These are phyloP conservation scores for Microtus montanus DNA, from an alignment of 2,113 vertebrate genomes.

Conservation along the genomic window DNA sequence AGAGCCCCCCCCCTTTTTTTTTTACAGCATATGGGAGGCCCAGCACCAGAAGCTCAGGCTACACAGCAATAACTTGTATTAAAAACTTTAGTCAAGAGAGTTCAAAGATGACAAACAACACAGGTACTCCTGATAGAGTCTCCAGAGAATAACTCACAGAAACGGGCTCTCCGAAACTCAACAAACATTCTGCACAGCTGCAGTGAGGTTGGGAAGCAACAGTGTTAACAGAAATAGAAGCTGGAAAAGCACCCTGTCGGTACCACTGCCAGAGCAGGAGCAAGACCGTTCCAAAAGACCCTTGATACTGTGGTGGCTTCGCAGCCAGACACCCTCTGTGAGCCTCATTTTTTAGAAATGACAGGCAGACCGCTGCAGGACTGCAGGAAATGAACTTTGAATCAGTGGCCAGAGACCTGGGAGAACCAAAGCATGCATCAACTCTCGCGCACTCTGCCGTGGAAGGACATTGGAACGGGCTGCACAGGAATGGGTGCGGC, in stretches of 20 bases:
- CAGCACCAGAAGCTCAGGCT: background rate
- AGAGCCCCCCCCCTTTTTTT: background rate
- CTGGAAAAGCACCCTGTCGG: background rate
- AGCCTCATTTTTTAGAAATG: background rate
- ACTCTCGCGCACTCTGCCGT: no score
- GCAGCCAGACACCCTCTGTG: background rate
- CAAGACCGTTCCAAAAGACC: background rate
- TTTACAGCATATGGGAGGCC: no score
- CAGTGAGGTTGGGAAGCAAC: background rate
- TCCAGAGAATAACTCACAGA: background rate
- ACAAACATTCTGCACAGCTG: background rate
- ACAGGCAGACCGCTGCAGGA: background rate
- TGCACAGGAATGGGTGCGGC: background rate
- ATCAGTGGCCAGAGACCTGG: background rate
- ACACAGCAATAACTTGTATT: background rate
- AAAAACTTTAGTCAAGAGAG: background rate
- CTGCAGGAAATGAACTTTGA: background rate
- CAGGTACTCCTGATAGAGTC: no score
- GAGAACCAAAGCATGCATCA: background rate
- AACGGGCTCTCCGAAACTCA: background rate
- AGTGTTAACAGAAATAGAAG: background rate
- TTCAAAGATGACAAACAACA: background rate
- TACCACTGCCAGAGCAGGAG: background rate
- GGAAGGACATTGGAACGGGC: background rate
- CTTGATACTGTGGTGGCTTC: no score